Base-by-base conservation (phyloP, 2,888 invertebrate genomes). In the Metopia argyrocephala region DNA sequence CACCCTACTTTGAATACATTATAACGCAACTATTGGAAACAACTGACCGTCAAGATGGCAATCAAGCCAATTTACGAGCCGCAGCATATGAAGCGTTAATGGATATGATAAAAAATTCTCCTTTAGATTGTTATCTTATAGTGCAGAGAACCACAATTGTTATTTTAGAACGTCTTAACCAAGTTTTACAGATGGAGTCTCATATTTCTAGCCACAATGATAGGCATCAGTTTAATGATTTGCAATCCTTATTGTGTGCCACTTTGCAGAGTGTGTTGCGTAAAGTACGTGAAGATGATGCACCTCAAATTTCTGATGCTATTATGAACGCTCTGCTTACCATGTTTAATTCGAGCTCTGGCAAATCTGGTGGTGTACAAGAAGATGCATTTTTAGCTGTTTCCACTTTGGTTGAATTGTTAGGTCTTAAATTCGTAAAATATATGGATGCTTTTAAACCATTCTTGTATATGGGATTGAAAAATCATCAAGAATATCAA, bases 31-130 rank as follows among this genome's bases (percentile, higher is more conserved):
- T 99, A 31, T 91, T 99, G 74, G 97, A 97, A 89, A 97, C 98
- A 1, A 98, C 99, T 0, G 99, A 99, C 90, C 93, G 99, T 64
- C 93, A 94, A 50, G 99, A 99, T 91, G 98, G 97, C 1, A 94
- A 95, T 2, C 96, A 97, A 89, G 96, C 97, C 64, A 99, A 99
- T 90, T 92, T 99, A 73, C 93, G 99, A 84, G 96, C 97, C 27
- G 98, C 99, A 38, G 99, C 99, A 0, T 99, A 99, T 89, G 99
- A 99, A 91, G 98, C 99, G 0, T 92, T 99, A 0, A 99, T 99
- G 99, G 99, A 99, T 92, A 96, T 99, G 96, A 97, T 99, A 54
- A 99, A 99, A 90, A 99, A 98, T 90, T 98, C 98, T 2, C 98
- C 99, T 0, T 93, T 94, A 84, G 98, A 99, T 92, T 99, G 99